Conservation (phyloP, 2,888 invertebrate species). For the Eupeodes luniger region DNA sequence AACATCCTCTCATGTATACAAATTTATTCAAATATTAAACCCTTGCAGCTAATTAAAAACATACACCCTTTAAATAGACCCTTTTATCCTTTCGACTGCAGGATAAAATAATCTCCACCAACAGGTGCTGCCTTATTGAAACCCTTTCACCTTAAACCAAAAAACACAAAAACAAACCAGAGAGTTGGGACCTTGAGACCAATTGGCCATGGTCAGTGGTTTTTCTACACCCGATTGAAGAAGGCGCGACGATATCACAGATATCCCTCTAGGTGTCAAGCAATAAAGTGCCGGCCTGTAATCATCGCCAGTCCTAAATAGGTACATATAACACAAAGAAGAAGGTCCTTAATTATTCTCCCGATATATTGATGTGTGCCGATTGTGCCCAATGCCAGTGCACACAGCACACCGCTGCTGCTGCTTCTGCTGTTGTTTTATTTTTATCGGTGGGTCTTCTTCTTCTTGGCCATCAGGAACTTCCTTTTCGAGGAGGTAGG, state of each 20-base stretch:
- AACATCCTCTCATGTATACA: not conserved
- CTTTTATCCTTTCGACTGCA: conserved; percentile 47
- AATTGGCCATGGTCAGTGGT: conserved; percentile 67
- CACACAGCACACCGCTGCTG: conserved; percentile 3
- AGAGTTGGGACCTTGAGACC: conserved; percentile 35
- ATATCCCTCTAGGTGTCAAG: conserved; percentile 84
- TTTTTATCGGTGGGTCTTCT: conserved; percentile 19
- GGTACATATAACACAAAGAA: conserved; percentile 83
- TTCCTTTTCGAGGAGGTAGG: not conserved
- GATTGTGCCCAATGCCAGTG: conserved; percentile 77
- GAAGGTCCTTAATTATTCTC: conserved; percentile 84
- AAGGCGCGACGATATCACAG: conserved; percentile 62
- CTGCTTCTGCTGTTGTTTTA: conserved; percentile 57
- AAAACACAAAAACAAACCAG: not conserved
- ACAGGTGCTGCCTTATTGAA: conserved; percentile 57
- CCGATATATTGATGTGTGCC: conserved; percentile 77
- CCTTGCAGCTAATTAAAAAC: conserved; percentile 65
- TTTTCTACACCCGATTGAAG: conserved; percentile 56
- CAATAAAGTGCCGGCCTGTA: conserved; percentile 84
- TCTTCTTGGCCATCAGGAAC: not conserved
- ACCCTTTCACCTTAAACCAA: conserved; percentile 62
- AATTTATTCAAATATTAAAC: conserved; percentile 37
- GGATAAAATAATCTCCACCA: conserved; percentile 27
- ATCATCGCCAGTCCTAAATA: conserved; percentile 84
- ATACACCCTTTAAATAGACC: conserved; percentile 45